phyloP scores from a whole-genome alignment of 2,113 vertebrate species.

The Rhinogobius similis region DNA sequence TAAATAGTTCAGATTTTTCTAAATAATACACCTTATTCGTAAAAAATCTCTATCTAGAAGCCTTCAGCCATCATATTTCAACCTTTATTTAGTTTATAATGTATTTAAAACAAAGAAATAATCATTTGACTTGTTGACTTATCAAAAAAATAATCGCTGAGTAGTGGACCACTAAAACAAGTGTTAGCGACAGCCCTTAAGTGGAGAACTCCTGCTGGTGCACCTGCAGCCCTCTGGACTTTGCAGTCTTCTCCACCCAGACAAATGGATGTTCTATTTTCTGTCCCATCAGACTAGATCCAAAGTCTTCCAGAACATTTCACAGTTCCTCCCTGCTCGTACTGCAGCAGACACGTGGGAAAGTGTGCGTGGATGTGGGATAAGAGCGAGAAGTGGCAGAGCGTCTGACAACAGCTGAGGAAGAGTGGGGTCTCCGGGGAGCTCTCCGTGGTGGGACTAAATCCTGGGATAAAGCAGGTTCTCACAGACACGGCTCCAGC shows the following conservation, averaged over 20 bases:
- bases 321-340: constrained; percentile 19
- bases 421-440: constrained; percentile 20
- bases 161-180: too few species aligned
- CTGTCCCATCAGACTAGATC: neutral
- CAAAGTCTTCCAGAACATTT: constrained; percentile 8
- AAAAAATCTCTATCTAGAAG: too few species aligned
- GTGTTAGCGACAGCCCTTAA: too few species aligned
- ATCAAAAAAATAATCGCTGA: too few species aligned
- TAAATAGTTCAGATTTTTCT: too few species aligned
- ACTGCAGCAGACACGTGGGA: neutral
- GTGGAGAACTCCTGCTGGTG: neutral
- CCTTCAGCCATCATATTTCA: too few species aligned
- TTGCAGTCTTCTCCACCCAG: neutral
- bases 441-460: constrained; percentile 50
- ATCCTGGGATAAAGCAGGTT: constrained; percentile 52
- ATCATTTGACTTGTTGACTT: too few species aligned
- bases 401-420: constrained; percentile 54
- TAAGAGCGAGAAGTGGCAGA: constrained; percentile 5
- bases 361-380: constrained; percentile 9
- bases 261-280: neutral
- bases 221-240: neutral
- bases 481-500: constrained; percentile 48
- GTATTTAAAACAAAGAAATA: too few species aligned
- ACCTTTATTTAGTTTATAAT: too few species aligned
- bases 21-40: too few species aligned